Evolutionary conservation across 1,140 invertebrate species (phyloP).

Genomic region (Leptonema lineaticorne): DNA sequence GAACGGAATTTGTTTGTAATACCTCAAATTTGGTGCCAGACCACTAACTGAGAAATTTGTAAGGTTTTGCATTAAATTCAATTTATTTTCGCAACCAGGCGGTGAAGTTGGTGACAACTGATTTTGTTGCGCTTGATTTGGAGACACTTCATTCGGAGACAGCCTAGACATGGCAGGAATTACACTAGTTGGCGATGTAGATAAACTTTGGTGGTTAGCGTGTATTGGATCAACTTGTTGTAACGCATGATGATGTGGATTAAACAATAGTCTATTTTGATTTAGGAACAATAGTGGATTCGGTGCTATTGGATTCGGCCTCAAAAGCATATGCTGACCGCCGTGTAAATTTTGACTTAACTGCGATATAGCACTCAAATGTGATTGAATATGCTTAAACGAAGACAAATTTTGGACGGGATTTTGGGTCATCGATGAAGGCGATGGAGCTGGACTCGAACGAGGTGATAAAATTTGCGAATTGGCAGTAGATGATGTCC

Average conservation of each 20-base stretch:
- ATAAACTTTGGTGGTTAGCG: constrained; percentile 37
- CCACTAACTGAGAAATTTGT: constrained; percentile 31
- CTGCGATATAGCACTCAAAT: constrained; percentile 60
- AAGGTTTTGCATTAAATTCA: constrained; percentile 37
- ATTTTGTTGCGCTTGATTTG: constrained; percentile 28
- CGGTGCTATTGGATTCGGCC: constrained; percentile 55
- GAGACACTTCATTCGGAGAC: constrained; percentile 38
- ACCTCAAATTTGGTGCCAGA: constrained; percentile 25
- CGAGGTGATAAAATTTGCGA: constrained; percentile 38
- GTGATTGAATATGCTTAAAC: constrained; percentile 62
- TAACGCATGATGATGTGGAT: constrained; percentile 39
- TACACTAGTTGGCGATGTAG: constrained; percentile 36
- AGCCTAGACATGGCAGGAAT: constrained; percentile 34
- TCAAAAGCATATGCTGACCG: constrained; percentile 49
- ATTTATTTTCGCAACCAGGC: constrained; percentile 34
- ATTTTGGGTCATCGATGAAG: constrained; percentile 27
- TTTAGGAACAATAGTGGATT: constrained; percentile 56
- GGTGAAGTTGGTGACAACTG: constrained; percentile 33
- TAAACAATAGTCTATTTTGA: constrained; percentile 52
- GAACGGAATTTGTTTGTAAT: constrained; percentile 37
- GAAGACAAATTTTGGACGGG: constrained; percentile 49
- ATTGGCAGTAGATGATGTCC: constrained; percentile 39
- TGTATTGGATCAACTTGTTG: constrained; percentile 33
- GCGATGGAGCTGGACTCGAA: constrained; percentile 39
- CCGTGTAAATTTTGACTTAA: constrained; percentile 55